Base-by-base conservation (phyloP, 1,140 invertebrate genomes). In the Dreissena polymorpha region DNA sequence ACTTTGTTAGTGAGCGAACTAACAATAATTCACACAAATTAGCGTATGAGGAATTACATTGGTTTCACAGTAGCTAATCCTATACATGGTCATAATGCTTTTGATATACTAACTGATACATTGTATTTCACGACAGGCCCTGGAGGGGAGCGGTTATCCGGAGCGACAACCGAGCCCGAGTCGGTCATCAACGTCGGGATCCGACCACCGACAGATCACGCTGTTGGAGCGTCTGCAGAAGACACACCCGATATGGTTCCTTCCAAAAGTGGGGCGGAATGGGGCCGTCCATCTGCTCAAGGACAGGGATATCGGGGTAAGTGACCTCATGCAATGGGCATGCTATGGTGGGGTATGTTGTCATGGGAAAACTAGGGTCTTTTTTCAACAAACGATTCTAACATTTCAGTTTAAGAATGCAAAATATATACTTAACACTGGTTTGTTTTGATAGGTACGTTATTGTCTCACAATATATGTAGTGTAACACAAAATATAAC, bases 181-280 rank as follows among this genome's bases (percentile, higher is more conserved):
- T 86, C 79, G 77, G n/a, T 79, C 86, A 3, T 79, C 86, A 3
- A 84, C 83, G 14, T 84, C 75, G 14, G 84, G 75, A 60, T 80
- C 83, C 51, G 84, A 88, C 29, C 83, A 86, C 16, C 84, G 91
- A 67, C 87, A 89, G 51, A 96, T 98, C 88, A 96, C 96, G 18
- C 93, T 97, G 70, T 93, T 97, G 87, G 97, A 99, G 92, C 94
- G 97, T 63, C 95, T 99, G 76, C 96, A 97, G 86, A 95, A 97
- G 69, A 97, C 96, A 49, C 97, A 98, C 94, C 97, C 97, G 21
- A 97, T 99, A 86, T 99, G 98, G 98, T 98, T 97, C 92, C 94
- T 99, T 53, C 96, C 97, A 0, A 96, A 97, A n/a, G 97, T 98
- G 25, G 97, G 98, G 89, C 94, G 98, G 71, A 96, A 96, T 72